These are phyloP conservation scores for Mionectes macconnelli DNA, from an alignment of 2,113 vertebrate species.

Conservation along the genomic window DNA sequence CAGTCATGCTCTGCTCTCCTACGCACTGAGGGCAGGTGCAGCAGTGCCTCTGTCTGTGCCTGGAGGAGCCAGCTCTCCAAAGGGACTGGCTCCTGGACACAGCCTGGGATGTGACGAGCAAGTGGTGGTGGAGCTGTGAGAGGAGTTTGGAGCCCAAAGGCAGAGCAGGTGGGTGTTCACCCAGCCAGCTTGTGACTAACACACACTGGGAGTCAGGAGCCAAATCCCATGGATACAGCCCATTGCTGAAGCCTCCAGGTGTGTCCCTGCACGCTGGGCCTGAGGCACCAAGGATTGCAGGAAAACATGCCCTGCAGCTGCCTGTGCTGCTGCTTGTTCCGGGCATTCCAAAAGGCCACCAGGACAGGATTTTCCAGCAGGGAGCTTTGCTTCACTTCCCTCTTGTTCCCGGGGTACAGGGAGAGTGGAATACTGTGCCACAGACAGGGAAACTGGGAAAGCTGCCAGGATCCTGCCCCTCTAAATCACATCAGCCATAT, in stretches of 20 bases:
- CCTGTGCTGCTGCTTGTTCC: neutral
- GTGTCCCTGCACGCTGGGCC: neutral
- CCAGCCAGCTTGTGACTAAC: neutral
- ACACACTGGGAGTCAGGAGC: neutral
- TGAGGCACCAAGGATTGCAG: neutral
- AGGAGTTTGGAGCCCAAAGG: neutral
- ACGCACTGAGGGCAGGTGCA: neutral
- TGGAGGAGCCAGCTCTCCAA: neutral
- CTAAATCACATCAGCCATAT: neutral
- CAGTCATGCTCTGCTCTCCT: neutral
- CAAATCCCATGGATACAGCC: neutral
- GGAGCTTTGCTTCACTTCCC: neutral
- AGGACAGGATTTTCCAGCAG: neutral
- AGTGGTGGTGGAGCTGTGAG: neutral
- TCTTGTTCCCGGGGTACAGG: rapidly evolving
- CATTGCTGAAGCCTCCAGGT: neutral
- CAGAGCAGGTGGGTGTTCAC: neutral
- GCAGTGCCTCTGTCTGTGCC: neutral
- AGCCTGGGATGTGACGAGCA: neutral
- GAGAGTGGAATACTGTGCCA: neutral
- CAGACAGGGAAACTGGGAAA: neutral
- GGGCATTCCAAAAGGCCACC: neutral
- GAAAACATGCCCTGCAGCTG: neutral
- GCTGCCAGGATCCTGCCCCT: neutral
- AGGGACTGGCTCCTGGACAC: neutral